Base-by-base conservation (phyloP, 37 sponge, comb jelly and placozoan genomes). In the Cliona cf. orientalis region DNA sequence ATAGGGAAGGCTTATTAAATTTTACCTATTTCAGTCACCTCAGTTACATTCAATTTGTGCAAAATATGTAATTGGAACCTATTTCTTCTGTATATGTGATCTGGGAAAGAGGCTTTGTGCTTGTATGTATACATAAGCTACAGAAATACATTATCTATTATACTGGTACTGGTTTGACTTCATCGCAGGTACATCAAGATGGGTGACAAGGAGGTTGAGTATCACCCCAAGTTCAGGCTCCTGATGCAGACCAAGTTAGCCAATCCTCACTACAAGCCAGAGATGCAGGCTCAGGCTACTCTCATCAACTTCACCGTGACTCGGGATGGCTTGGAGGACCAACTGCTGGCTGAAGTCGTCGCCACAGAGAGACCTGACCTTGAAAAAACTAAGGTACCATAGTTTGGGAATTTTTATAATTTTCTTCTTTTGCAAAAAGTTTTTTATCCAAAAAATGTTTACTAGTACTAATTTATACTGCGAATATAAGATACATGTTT, bases 201-300 rank as follows among this genome's bases (percentile, higher is more conserved):
- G 36, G 99, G 99, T 66, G 99, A 98, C 91, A 98, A 96, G 80
- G 99, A 98, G 59, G 97, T 98, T 33, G 99, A 98, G 74, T 98
- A 95, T 66, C 86, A 91, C 63, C 90, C 94, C 0, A 79, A 78
- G 59, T 98, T 95, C 85, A 71, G 72, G 12, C 22, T 85, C 71
- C 59, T 71, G 66, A 19, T 78, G 23, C 68, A 98, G 73, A 98
- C 99, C 44, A 98, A 98, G 74, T 80, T 98, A 45, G 99, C 99
- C 37, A 98, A 98, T 49, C 99, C 99, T 66, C 99, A 98, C 82
- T 98, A 98, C 95, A 98, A 98, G 78, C 99, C 99, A 29, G 99
- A 98, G 85, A 88, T 98, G 88, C 99, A 98, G 83, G 99, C 99
- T 6, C 99, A 98, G 79, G 86, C 95, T 46, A 94, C 97, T 7